Conservation (phyloP, 1,140 invertebrate species). For the Zaprionus davidi region DNA sequence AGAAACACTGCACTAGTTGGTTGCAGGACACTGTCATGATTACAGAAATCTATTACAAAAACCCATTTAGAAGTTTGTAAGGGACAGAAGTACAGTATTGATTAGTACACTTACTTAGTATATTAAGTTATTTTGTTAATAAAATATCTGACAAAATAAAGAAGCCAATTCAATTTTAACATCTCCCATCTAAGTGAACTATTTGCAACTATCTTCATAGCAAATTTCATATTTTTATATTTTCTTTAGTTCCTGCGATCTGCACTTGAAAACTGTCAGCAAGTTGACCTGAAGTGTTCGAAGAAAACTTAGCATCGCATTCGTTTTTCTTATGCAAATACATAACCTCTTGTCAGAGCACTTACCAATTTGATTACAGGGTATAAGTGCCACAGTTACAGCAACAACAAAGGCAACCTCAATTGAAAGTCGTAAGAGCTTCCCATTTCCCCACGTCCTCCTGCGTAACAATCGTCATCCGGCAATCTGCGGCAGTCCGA, state of each 20-base stretch:
- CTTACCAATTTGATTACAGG: background rate
- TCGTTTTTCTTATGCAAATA: background rate
- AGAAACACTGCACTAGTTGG: no score
- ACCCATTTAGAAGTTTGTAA: no score
- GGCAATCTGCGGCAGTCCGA: conserved; percentile 11
- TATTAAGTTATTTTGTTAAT: no score
- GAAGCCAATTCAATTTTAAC: background rate
- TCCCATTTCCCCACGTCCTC: background rate
- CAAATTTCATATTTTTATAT: background rate
- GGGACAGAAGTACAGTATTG: no score
- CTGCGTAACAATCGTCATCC: conserved; percentile 31
- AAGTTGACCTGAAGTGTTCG: background rate
- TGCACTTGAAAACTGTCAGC: background rate
- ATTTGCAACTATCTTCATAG: background rate
- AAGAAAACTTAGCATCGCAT: background rate
- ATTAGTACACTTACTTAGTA: no score
- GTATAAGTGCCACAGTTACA: conserved; percentile 8
- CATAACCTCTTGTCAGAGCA: background rate
- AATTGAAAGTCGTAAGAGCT: background rate
- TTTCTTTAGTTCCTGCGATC: background rate
- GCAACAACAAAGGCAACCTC: background rate
- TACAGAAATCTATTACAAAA: no score
- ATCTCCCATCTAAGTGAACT: background rate
- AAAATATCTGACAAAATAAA: no score
- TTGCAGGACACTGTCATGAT: no score